These are phyloP conservation scores for Geococcyx californianus DNA, from an alignment of 2,113 vertebrate species.

Conservation along the genomic window DNA sequence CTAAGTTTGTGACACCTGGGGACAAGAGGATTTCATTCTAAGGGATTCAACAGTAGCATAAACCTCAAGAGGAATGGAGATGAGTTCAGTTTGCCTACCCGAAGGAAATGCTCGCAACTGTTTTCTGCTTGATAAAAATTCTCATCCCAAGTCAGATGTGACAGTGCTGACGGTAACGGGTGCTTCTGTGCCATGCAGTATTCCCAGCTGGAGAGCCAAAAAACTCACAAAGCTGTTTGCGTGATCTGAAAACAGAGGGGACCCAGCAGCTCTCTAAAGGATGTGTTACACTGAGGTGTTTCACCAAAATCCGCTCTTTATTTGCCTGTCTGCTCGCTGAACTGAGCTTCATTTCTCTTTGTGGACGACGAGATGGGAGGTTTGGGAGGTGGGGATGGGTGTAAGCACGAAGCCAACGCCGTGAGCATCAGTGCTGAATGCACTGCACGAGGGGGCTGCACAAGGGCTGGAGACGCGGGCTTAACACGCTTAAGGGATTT, in stretches of 20 bases:
- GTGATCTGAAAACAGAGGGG: not conserved
- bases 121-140: not conserved
- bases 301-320: not conserved
- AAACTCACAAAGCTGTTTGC: not conserved
- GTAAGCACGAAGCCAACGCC: not conserved
- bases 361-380: not conserved
- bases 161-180: not conserved
- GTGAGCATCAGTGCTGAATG: not conserved
- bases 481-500: not conserved
- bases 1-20: not conserved
- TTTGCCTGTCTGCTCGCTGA: not conserved
- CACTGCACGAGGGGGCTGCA: fast-evolving
- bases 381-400: not conserved
- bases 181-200: not conserved
- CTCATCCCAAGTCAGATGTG: not conserved
- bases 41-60: not conserved
- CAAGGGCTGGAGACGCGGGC: fast-evolving
- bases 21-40: not conserved
- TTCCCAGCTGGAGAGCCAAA: not conserved
- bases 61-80: not conserved
- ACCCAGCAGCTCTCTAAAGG: not conserved
- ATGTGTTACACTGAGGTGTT: not conserved
- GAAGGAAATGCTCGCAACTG: not conserved
- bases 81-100: not conserved
- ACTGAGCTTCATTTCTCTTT: not conserved